Base-by-base conservation (phyloP, 2,888 invertebrate genomes). In the Xestia c-nigrum region DNA sequence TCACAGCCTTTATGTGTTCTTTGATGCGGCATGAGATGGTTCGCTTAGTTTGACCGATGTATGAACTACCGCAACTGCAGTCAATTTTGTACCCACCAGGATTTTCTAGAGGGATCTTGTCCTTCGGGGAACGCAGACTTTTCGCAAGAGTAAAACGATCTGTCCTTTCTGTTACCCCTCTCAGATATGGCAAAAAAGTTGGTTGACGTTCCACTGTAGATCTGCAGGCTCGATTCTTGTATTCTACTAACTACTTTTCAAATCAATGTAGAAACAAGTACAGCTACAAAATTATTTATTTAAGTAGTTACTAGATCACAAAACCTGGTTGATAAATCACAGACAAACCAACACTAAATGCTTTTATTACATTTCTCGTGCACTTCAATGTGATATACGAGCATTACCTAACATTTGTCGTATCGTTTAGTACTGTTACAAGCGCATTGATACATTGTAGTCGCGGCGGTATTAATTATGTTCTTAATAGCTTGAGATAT, bases 351-450 rank as follows among this genome's bases (percentile, higher is more conserved):
- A 83, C 78, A 77, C 67, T 67, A 69, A 63, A 74, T 80, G 78
- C 76, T 77, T 80, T 78, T 72, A 81, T 78, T 77, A 65, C 73
- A 76, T 65, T 76, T 73, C 67, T 66, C 21, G 64, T 74, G 55
- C 55, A 70, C 52, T 76, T 73, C 40, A 61, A 70, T 47, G 74
- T 80, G 79, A 83, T 82, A 71, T 76, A 85, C 70, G 79, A 72
- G 67, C 80, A 68, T 84, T 86, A 84, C 84, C 76, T 84, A 81
- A 78, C 86, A 81, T 80, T 79, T 78, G 84, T 85, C 73, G 46
- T 46, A 55, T 52, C 81, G 14, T 57, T 40, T 57, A 69, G 59
- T 50, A 64, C 40, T 79, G 67, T 43, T 46, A 31, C 69, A 67
- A 72, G 68, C 46, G 57, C 38, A 61, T 40, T 76, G 76, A 81